Evolutionary conservation across 2,113 vertebrate species (phyloP).

Genomic region (Gorsachius goisagi): DNA sequence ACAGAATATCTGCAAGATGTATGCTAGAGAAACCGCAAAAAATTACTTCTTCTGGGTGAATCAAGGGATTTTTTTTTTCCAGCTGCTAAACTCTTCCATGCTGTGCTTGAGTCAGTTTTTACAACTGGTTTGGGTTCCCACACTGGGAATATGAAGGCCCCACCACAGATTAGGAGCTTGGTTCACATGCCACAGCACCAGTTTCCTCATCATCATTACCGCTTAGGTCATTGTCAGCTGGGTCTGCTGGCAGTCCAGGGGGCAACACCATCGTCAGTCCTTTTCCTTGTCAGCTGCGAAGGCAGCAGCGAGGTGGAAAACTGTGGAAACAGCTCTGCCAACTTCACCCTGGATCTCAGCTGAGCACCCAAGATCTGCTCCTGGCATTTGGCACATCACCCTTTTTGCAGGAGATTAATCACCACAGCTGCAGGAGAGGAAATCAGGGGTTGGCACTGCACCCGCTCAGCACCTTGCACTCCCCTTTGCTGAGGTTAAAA

Average conservation of each 20-base stretch:
- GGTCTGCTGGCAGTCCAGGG: not conserved
- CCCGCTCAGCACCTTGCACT: fast-evolving
- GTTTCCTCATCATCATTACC: fast-evolving
- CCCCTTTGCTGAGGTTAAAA: not conserved
- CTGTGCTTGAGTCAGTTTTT: not conserved
- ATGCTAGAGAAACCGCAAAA: not conserved
- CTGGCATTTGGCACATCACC: fast-evolving
- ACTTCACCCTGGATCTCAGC: not conserved
- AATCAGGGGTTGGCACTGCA: not conserved
- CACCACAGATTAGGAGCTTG: not conserved
- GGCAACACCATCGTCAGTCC: fast-evolving
- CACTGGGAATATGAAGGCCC: not conserved
- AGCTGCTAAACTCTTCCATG: not conserved
- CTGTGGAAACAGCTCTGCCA: not conserved
- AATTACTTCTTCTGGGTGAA: not conserved
- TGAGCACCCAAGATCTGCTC: not conserved
- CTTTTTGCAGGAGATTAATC: not conserved
- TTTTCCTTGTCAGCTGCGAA: not conserved
- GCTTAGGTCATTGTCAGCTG: not conserved
- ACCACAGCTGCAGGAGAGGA: not conserved
- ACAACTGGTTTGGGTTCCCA: not conserved
- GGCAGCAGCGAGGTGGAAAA: not conserved
- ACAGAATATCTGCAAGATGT: not conserved
- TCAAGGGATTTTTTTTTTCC: not conserved
- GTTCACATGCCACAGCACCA: fast-evolving